Percentiles rank a stretch among this genome's conserved stretches.
Conservation (phyloP, 2,797 vertebrate species). For the Psittacula derbiana region DNA sequence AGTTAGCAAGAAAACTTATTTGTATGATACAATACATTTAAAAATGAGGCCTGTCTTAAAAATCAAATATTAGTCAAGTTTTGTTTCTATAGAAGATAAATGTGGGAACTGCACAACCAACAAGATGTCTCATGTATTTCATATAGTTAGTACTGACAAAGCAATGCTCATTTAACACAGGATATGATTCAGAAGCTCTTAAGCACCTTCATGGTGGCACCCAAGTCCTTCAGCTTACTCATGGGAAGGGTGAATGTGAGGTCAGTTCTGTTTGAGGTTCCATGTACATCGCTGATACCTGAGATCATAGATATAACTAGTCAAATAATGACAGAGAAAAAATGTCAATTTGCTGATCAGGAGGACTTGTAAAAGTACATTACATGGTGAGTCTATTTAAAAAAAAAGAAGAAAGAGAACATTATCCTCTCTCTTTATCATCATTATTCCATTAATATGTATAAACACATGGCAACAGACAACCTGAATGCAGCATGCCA, state of each 20-base stretch:
- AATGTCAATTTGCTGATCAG: not conserved
- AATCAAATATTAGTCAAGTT: not conserved
- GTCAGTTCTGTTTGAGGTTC: not conserved
- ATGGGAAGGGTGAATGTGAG: not conserved
- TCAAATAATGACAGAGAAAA: not conserved
- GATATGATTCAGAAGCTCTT: not conserved
- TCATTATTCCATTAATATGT: not conserved
- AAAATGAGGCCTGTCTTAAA: not conserved
- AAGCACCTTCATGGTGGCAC: not conserved
- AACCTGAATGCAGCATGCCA: not conserved
- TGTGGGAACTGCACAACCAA: not conserved
- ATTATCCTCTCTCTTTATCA: not conserved
- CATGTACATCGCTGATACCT: fast-evolving
- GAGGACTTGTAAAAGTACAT: not conserved
- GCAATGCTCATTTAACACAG: not conserved
- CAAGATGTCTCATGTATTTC: not conserved
- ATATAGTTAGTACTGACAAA: not conserved
- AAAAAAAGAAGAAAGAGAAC: not conserved
- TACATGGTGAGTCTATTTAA: not conserved
- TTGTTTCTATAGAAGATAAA: not conserved
- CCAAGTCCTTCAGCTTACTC: not conserved
- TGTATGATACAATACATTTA: not conserved
- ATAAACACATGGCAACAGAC: not conserved
- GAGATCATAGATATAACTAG: not conserved
- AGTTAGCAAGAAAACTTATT: not conserved